Evolutionary conservation across 1,140 invertebrate species (phyloP).

Genomic region (Saxidomus purpurata): DNA sequence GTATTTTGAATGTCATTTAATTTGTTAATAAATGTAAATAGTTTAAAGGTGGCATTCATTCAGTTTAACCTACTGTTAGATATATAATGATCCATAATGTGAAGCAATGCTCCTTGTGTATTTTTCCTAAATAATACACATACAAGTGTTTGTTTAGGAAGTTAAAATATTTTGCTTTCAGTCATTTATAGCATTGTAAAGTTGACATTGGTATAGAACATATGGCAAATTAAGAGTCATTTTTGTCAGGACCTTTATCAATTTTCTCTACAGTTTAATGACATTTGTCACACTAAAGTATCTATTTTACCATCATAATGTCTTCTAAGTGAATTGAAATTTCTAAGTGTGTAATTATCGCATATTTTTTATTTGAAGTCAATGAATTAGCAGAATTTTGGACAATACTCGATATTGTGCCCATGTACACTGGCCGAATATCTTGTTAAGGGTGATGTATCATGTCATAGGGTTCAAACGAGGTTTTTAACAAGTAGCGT

Average conservation of each 20-base stretch:
- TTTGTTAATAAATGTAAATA: no score
- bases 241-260: not conserved
- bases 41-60: no score
- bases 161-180: not conserved
- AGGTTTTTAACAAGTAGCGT: not conserved
- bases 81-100: no score
- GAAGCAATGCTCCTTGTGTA: no score
- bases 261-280: not conserved
- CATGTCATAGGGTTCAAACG: not conserved
- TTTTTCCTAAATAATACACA: not conserved
- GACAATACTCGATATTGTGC: slow-evolving; percentile 3
- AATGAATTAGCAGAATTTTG: slow-evolving; percentile 1
- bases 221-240: not conserved
- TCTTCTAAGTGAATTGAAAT: not conserved
- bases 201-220: not conserved
- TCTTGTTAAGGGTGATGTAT: slow-evolving; percentile 8
- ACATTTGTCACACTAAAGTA: slow-evolving; percentile 9
- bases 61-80: no score
- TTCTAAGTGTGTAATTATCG: slow-evolving; percentile 5
- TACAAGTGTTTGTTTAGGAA: not conserved
- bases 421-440: not conserved
- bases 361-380: slow-evolving; percentile 16
- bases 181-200: not conserved
- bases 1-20: no score
- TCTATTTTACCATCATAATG: not conserved